phyloP scores from a whole-genome alignment of 2,888 invertebrate genomes.

The Hypomecis atomaria region DNA sequence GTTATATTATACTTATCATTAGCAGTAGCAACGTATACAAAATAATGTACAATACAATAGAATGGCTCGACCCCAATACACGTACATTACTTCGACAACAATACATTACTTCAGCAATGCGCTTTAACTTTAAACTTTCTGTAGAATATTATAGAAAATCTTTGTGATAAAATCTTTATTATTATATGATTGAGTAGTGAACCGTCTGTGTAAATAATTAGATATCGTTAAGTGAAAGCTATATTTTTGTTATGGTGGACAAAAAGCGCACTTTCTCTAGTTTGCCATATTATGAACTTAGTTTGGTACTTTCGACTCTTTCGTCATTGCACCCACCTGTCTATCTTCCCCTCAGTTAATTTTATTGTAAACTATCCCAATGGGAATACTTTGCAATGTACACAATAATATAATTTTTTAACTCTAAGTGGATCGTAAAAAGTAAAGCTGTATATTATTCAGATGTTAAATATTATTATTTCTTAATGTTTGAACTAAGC shows the following conservation, averaged over 20 bases:
- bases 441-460: slow-evolving; percentile 81
- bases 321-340: slow-evolving; percentile 61
- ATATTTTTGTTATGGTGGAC: slow-evolving; percentile 80
- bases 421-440: slow-evolving; percentile 79
- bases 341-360: slow-evolving; percentile 53
- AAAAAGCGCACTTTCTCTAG: slow-evolving; percentile 66
- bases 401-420: slow-evolving; percentile 70
- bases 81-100: too few species aligned
- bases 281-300: slow-evolving; percentile 68
- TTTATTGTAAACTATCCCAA: slow-evolving; percentile 67
- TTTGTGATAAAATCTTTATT: slow-evolving; percentile 75
- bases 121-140: slow-evolving; percentile 62
- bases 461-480: slow-evolving; percentile 84
- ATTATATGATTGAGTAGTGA: slow-evolving; percentile 68
- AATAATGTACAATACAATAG: slow-evolving; percentile 1
- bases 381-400: slow-evolving; percentile 83
- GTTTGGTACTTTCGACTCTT: slow-evolving; percentile 49
- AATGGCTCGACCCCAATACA: background rate
- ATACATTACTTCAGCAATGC: slow-evolving; percentile 53
- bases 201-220: slow-evolving; percentile 66
- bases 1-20: background rate
- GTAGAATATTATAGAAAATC: slow-evolving; percentile 71
- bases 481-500: slow-evolving; percentile 84
- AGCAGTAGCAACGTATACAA: slow-evolving; percentile 15
- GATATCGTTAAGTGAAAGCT: slow-evolving; percentile 72